Conservation (phyloP, 2,797 vertebrate genomes). For the Channallabes apus region DNA sequence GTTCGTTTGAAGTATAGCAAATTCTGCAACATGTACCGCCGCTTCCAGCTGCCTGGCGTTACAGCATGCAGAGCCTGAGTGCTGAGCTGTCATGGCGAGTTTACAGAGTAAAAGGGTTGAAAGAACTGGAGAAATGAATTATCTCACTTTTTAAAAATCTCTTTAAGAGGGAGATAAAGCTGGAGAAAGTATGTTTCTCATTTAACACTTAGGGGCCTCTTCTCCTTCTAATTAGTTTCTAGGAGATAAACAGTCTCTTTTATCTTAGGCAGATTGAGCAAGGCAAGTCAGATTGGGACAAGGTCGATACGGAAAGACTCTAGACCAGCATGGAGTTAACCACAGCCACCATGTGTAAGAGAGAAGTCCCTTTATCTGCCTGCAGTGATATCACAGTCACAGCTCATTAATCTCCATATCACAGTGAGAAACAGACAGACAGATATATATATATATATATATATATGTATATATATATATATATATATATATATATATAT, state of each 20-base stretch:
- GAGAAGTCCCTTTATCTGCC: conserved; percentile 36
- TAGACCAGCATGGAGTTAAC: conserved; percentile 20
- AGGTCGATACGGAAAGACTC: conserved; percentile 5
- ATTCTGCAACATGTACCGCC: not conserved
- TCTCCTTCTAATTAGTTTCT: conserved; percentile 12
- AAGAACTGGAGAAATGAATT: conserved; percentile 21
- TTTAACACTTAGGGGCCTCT: conserved; percentile 19
- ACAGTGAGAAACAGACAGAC: not conserved
- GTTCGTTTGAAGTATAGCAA: conserved; percentile 5
- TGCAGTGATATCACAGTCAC: conserved; percentile 48
- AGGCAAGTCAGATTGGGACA: conserved; percentile 23
- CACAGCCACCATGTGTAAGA: conserved; percentile 19
- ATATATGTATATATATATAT: too few species aligned
- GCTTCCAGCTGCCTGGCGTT: conserved; percentile 4
- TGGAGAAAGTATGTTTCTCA: conserved; percentile 10
- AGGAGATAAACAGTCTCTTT: conserved; percentile 24
- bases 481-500: not conserved
- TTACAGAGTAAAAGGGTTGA: conserved; percentile 7
- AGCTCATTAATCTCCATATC: conserved; percentile 44
- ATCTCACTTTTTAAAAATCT: conserved; percentile 10
- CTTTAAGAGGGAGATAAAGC: not conserved
- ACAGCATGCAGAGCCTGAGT: not conserved
- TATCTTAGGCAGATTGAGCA: not conserved
- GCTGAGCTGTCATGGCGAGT: not conserved
- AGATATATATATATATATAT: not conserved